Percentiles rank a stretch among this genome's conserved stretches.
phyloP scores from a whole-genome alignment of 2,888 invertebrate species.

The Melikaiella ostensackeni region DNA sequence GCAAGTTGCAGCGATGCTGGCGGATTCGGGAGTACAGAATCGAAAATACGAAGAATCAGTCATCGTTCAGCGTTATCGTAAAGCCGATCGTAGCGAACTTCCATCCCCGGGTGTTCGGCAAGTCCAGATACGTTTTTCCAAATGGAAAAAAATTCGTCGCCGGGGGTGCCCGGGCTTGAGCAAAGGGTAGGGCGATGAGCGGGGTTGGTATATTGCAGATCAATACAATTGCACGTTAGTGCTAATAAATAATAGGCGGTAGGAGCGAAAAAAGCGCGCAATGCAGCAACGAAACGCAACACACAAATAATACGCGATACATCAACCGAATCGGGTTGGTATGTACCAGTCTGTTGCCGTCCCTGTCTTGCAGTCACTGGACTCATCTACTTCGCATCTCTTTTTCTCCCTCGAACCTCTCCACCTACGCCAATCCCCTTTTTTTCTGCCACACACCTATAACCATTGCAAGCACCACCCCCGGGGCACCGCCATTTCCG shows the following conservation, averaged over 20 bases:
- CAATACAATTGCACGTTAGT: conserved; percentile 78
- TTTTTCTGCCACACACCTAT: conserved; percentile 72
- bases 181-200: conserved; percentile 48
- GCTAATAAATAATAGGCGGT: conserved; percentile 78
- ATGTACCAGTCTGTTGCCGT: conserved; percentile 62
- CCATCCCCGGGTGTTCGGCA: conserved; percentile 73
- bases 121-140: conserved; percentile 76
- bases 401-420: conserved; percentile 52
- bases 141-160: conserved; percentile 75
- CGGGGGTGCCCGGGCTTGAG: conserved; percentile 67
- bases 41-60: conserved; percentile 65
- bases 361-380: conserved; percentile 49
- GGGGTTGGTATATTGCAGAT: conserved; percentile 76
- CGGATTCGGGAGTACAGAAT: conserved; percentile 48
- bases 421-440: conserved; percentile 69
- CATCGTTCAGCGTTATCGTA: conserved; percentile 69
- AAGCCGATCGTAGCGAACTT: conserved; percentile 74
- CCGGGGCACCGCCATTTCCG: conserved; percentile 76
- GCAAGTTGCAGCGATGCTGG: conserved; percentile 34
- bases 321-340: conserved; percentile 73
- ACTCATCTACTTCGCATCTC: conserved; percentile 56
- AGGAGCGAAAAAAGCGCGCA: conserved; percentile 77
- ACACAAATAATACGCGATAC: conserved; percentile 77
- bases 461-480: conserved; percentile 73
- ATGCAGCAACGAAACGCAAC: conserved; percentile 77